Conservation (phyloP, 2,113 vertebrate species). For the Myiozetetes cayanensis region DNA sequence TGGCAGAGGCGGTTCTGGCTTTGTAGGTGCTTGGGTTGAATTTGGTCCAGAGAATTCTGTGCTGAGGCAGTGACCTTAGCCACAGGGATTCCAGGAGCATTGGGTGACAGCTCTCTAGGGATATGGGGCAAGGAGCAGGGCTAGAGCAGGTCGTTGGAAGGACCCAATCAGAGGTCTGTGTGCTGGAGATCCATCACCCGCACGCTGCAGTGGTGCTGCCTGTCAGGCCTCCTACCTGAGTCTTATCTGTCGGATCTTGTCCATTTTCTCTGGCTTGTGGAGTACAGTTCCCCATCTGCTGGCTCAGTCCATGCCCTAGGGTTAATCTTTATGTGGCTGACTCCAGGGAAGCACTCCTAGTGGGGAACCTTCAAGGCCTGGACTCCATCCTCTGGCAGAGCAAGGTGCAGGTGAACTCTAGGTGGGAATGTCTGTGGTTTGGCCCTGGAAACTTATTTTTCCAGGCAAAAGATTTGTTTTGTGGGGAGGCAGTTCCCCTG, state of each 20-base stretch:
- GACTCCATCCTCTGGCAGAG: neutral
- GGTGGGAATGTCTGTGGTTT: neutral
- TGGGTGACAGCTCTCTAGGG: neutral
- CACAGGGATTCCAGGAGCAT: neutral
- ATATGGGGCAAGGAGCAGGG: fast-evolving
- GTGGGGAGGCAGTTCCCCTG: neutral
- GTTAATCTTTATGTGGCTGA: neutral
- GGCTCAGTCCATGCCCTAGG: fast-evolving
- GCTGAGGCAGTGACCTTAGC: neutral
- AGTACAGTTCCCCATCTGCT: neutral
- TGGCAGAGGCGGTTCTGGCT: neutral
- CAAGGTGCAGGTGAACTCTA: neutral
- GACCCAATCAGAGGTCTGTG: neutral
- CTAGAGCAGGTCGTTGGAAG: neutral
- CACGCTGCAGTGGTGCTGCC: fast-evolving
- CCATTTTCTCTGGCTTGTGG: neutral
- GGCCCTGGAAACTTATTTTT: neutral
- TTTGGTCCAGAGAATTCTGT: neutral
- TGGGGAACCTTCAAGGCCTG: neutral
- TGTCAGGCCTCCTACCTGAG: neutral
- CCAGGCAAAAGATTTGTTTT: neutral
- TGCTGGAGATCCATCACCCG: neutral
- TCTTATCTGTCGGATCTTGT: neutral
- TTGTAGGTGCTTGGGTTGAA: neutral
- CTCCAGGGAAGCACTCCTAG: neutral